Percentiles rank a stretch among this genome's conserved stretches.
Conservation (phyloP, 2,888 invertebrate genomes). For the Nemotelus pantherinus region DNA sequence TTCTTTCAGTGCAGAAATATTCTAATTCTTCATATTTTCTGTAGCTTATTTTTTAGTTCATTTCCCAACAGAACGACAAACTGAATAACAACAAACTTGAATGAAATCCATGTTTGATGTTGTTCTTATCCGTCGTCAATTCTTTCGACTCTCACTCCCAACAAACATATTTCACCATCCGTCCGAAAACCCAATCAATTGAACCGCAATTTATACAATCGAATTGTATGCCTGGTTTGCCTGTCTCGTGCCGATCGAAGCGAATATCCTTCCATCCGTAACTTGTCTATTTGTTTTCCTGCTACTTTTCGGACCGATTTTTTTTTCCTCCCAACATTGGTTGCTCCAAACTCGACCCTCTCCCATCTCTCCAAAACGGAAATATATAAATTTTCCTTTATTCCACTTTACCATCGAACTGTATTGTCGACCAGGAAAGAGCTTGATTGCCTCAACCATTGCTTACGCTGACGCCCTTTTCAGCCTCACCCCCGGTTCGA, state of each 20-base stretch:
- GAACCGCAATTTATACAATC: constrained; percentile 44
- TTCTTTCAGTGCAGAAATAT: no score
- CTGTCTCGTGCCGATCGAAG: constrained; percentile 23
- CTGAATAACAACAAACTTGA: no score
- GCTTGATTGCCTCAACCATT: no score
- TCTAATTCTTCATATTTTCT: no score
- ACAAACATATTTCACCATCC: background rate
- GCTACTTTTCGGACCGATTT: constrained; percentile 27
- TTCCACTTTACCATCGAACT: background rate
- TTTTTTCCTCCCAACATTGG: constrained; percentile 6
- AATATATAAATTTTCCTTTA: constrained; percentile 28
- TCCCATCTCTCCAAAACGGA: background rate
- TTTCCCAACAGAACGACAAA: no score
- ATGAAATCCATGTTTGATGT: no score
- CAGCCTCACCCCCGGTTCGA: no score
- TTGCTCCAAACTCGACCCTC: constrained; percentile 4
- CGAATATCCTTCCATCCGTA: constrained; percentile 36
- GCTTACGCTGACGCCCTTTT: no score
- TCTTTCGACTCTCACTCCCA: no score
- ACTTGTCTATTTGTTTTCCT: constrained; percentile 42
- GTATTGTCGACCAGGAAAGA: no score
- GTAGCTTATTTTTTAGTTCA: no score
- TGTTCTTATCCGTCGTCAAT: no score
- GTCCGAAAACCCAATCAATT: constrained; percentile 33
- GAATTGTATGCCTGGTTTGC: constrained; percentile 41